A percentile compares a stretch with the other conserved stretches of the same genome.
Evolutionary conservation across 2,888 invertebrate genomes (phyloP).

Genomic region (Cistogaster globosa): DNA sequence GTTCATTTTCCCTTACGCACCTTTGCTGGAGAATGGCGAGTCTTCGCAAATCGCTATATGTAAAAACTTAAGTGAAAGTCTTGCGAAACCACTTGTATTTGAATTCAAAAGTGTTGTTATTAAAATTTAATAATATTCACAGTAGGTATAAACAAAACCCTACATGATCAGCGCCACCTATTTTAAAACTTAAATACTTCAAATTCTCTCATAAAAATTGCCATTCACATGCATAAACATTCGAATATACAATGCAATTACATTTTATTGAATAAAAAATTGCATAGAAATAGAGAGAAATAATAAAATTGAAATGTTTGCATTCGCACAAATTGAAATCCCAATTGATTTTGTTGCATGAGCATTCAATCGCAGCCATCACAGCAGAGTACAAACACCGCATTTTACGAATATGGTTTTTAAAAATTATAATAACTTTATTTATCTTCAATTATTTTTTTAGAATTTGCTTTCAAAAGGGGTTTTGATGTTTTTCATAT

Average conservation of each 20-base stretch:
- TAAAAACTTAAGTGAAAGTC: no score
- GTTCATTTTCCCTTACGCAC: no score
- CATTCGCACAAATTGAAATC: not conserved
- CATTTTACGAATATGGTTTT: conserved; percentile 22
- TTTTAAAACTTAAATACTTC: not conserved
- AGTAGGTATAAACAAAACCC: not conserved
- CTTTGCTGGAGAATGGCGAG: no score
- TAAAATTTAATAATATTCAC: not conserved
- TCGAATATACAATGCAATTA: conserved; percentile 14
- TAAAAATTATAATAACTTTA: not conserved
- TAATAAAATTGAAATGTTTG: not conserved
- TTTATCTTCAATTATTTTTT: not conserved
- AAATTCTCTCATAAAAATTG: not conserved
- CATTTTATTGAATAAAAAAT: no score
- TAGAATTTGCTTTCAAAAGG: no score
- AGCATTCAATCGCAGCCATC: not conserved
- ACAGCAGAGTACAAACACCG: not conserved
- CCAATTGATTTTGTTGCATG: conserved; percentile 1
- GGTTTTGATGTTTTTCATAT: no score
- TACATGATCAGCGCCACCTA: not conserved
- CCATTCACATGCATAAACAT: conserved; percentile 12
- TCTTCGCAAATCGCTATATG: no score
- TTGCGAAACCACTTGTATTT: no score
- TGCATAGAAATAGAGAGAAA: not conserved
- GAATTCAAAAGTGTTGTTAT: no score